Percentiles rank a stretch among this genome's conserved stretches.
These are phyloP conservation scores for Coptotermes formosanus DNA, from an alignment of 1,140 invertebrate species.

Conservation along the genomic window DNA sequence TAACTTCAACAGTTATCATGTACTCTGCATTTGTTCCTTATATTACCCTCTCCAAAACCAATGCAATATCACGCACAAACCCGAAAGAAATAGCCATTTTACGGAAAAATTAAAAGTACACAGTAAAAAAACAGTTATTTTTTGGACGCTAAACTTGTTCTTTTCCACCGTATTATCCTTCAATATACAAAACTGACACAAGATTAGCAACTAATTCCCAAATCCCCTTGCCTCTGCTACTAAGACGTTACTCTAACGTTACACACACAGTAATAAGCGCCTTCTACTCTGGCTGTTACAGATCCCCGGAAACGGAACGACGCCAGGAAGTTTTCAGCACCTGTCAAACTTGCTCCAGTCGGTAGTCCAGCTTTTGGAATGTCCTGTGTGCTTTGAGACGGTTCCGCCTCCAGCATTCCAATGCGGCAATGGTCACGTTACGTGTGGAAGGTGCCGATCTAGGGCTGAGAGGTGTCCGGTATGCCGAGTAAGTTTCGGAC, in stretches of 20 bases:
- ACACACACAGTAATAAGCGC: neutral
- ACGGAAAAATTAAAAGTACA: no score
- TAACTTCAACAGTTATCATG: no score
- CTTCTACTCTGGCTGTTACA: conserved; percentile 39
- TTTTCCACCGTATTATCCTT: no score
- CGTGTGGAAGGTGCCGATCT: conserved; percentile 59
- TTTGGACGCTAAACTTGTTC: no score
- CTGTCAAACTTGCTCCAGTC: conserved; percentile 51
- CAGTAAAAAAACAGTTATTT: no score
- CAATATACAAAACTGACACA: no score
- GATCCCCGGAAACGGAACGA: conserved; percentile 53
- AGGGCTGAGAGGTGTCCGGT: conserved; percentile 60
- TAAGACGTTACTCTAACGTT: neutral
- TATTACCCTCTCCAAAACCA: no score
- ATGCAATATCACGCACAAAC: no score
- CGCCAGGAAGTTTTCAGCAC: conserved; percentile 52
- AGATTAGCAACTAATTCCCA: no score
- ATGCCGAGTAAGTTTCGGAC: conserved; percentile 53
- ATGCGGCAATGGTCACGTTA: conserved; percentile 65
- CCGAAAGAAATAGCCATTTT: no score
- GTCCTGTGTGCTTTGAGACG: conserved; percentile 59
- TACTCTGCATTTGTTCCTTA: no score
- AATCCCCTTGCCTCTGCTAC: no score
- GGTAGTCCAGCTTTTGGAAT: conserved; percentile 58
- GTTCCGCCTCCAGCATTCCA: conserved; percentile 61